Base-by-base conservation (phyloP, 2,888 invertebrate species). In the Hypomecis atomaria region DNA sequence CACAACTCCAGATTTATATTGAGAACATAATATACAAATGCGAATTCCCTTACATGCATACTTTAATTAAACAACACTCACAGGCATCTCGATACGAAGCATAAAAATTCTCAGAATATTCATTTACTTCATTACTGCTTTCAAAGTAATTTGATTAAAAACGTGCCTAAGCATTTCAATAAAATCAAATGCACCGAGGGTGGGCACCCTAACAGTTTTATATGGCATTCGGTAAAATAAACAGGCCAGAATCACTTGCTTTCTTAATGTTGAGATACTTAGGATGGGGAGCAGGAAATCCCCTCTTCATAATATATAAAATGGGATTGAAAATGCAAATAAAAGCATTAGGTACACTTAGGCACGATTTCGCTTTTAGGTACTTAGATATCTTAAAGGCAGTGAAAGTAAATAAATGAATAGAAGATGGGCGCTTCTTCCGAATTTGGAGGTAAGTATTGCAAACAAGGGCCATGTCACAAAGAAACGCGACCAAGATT, bases 151-250 rank as follows among this genome's bases (percentile, higher is more conserved):
- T 74, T 77, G 77, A 78, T 80, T 81, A 76, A 78, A 82, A 74
- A 77, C 82, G 83, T 81, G 83, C 71, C 71, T 67, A 60, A 71
- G 81, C 78, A 83, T 83, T 79, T 73, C 64, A 78, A 79, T 78
- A 72, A 72, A 72, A 69, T 71, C 66, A 72, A 75, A 76, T 77
- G 69, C 62, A 54, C 53, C 67, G 67, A 60, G 74, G 75, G 73
- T 64, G 61, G 13, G 45, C 40, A 54, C 63, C 68, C 66, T 45
- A 48, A 11, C 11, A 44, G n/a, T 48, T 62, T 59, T 55, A 66
- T 50, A 36, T 47, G 8, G 40, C 48, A 43, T 53, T 56, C 38
- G 49, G 55, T 59, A 59, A 63, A 64, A 64, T 64, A 59, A 59
- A 64, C 62, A 58, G 53, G 6, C 38, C 45, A 49, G 48, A 49